These are phyloP conservation scores for Chinchilla lanigera DNA, from an alignment of 2,113 vertebrate species.

Conservation along the genomic window DNA sequence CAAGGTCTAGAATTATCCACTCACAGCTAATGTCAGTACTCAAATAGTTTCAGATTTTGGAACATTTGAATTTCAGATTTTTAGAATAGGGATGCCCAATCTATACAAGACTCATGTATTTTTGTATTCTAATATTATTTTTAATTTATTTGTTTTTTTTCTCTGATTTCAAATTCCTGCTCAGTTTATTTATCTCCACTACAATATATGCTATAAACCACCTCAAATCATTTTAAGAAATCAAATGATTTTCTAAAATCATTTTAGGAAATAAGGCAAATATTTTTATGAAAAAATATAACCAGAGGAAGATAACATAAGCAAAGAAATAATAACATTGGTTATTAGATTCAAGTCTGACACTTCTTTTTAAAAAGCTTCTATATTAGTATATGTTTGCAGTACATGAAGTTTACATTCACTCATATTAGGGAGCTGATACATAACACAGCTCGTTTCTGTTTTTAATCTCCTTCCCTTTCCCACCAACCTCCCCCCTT, in stretches of 20 bases:
- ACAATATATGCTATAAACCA: not conserved
- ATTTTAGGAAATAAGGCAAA: not conserved
- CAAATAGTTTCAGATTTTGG: not conserved
- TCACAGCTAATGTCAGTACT: not conserved
- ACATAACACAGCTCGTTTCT: not conserved
- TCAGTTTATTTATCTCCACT: slow-evolving; percentile 2
- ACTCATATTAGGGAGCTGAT: not conserved
- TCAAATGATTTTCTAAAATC: too few relatives aligned
- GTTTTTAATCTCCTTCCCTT: not conserved
- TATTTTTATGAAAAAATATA: slow-evolving; percentile 33
- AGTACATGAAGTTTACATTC: not conserved
- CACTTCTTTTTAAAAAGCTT: not conserved
- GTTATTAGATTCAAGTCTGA: not conserved
- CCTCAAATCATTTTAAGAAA: not conserved
- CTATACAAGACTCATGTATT: not conserved
- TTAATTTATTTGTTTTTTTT: not conserved
- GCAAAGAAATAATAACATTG: not conserved
- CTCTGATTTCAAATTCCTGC: not conserved
- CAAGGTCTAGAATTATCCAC: not conserved
- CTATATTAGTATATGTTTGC: not conserved
- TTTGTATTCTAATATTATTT: not conserved
- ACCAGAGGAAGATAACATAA: not conserved
- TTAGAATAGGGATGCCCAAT: not conserved
- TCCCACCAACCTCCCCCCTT: not conserved
- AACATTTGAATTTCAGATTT: not conserved